Evolutionary conservation across 2,113 vertebrate genomes (phyloP).

Genomic region (Malurus elegans): DNA sequence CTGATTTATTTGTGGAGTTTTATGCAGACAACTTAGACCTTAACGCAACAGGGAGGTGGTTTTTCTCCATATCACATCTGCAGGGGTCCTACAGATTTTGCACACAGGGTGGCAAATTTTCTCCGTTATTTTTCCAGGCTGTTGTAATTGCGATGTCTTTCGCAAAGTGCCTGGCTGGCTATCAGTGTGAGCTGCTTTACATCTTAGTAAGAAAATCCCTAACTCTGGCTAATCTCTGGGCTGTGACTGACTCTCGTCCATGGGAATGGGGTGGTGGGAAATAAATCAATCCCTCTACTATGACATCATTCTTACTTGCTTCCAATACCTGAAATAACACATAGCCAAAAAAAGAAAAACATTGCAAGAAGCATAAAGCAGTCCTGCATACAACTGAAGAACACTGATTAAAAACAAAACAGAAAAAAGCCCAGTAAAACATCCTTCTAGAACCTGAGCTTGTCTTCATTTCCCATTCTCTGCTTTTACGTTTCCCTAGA

Average conservation of each 20-base stretch:
- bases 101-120: not conserved
- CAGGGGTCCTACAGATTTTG: not conserved
- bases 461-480: not conserved
- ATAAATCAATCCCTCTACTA: not conserved
- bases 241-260: not conserved
- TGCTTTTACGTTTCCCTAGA: not conserved
- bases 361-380: not conserved
- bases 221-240: conserved; percentile 29
- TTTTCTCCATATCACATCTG: not conserved
- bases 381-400: not conserved
- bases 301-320: not conserved
- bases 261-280: not conserved
- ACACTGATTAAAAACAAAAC: not conserved
- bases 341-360: not conserved
- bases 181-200: conserved; percentile 37
- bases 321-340: not conserved
- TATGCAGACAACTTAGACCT: not conserved
- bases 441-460: not conserved
- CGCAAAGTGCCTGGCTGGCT: not conserved
- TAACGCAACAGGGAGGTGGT: not conserved
- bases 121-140: not conserved
- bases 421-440: not conserved
- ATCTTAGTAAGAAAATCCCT: conserved; percentile 12
- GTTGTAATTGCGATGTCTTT: conserved; percentile 23
- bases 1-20: not conserved